phyloP scores from a whole-genome alignment of 2,888 invertebrate genomes.

The Torymus texanus region DNA sequence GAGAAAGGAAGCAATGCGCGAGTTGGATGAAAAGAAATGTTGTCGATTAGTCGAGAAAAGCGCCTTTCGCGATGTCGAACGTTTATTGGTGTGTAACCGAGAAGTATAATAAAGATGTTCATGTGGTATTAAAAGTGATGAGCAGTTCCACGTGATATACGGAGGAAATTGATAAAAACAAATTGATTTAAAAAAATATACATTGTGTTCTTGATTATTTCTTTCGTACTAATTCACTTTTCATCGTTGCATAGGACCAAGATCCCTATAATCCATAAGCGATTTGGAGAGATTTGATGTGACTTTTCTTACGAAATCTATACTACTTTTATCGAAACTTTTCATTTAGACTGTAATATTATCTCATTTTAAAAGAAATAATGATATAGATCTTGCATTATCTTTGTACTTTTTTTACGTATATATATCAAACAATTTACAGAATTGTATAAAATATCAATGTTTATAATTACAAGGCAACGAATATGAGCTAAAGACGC shows the following conservation, averaged over 20 bases:
- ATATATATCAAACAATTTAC: too few relatives aligned
- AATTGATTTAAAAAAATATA: conserved; percentile 58
- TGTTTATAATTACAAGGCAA: not conserved
- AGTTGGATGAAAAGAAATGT: not conserved
- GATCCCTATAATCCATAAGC: conserved; percentile 59
- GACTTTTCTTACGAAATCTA: not conserved
- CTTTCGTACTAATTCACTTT: conserved; percentile 54
- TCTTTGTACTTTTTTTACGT: too few relatives aligned
- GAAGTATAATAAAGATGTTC: conserved; percentile 56
- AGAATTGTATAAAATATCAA: too few relatives aligned
- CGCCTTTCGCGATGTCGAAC: conserved; percentile 50
- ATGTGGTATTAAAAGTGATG: conserved; percentile 44
- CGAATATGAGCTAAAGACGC: too few relatives aligned
- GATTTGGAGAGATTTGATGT: conserved; percentile 47
- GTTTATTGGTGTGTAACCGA: conserved; percentile 58
- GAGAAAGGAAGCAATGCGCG: not conserved
- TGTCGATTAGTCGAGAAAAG: conserved; percentile 49
- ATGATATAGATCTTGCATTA: too few relatives aligned
- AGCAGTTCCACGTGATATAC: conserved; percentile 44
- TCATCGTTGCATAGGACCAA: conserved; percentile 67
- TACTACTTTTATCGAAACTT: too few relatives aligned
- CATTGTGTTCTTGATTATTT: conserved; percentile 55
- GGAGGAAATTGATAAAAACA: conserved; percentile 47
- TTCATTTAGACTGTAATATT: too few relatives aligned
- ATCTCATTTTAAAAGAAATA: too few relatives aligned